Evolutionary conservation across 2,888 invertebrate genomes (phyloP).

Genomic region (Baccha elongata): DNA sequence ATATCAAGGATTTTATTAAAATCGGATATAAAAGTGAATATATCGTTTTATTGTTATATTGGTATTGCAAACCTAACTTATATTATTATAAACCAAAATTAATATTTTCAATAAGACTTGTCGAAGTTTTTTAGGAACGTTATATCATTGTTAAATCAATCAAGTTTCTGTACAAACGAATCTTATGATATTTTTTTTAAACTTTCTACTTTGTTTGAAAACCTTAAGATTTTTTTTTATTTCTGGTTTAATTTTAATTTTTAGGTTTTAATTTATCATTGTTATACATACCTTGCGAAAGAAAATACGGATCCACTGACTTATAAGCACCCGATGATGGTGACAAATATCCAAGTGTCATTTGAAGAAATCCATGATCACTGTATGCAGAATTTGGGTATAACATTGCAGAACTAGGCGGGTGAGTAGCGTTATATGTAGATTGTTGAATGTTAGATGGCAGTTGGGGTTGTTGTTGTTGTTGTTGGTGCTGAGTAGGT

Average conservation of each 20-base stretch:
- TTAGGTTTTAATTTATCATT: neutral
- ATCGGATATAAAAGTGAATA: no score
- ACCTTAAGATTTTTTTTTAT: no score
- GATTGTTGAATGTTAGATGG: slow-evolving; percentile 64
- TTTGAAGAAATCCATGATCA: slow-evolving; percentile 86
- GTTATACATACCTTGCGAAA: slow-evolving; percentile 85
- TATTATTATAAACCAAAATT: no score
- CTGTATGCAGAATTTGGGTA: slow-evolving; percentile 81
- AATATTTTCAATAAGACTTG: no score
- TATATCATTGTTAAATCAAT: no score
- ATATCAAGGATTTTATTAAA: no score
- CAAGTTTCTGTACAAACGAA: no score
- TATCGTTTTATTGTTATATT: no score
- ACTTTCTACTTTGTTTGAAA: no score
- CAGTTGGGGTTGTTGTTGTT: slow-evolving; percentile 63
- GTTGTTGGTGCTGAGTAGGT: slow-evolving; percentile 53
- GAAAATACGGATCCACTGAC: slow-evolving; percentile 88
- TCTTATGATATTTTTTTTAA: no score
- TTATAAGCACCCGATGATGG: slow-evolving; percentile 86
- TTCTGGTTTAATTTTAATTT: neutral
- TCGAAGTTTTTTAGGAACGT: no score
- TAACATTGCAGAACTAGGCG: slow-evolving; percentile 78
- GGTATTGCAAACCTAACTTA: no score
- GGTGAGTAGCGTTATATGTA: slow-evolving; percentile 63
- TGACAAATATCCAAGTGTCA: slow-evolving; percentile 87